Evolutionary conservation across 2,888 invertebrate genomes (phyloP).

Genomic region (Gasteruption jaculator): DNA sequence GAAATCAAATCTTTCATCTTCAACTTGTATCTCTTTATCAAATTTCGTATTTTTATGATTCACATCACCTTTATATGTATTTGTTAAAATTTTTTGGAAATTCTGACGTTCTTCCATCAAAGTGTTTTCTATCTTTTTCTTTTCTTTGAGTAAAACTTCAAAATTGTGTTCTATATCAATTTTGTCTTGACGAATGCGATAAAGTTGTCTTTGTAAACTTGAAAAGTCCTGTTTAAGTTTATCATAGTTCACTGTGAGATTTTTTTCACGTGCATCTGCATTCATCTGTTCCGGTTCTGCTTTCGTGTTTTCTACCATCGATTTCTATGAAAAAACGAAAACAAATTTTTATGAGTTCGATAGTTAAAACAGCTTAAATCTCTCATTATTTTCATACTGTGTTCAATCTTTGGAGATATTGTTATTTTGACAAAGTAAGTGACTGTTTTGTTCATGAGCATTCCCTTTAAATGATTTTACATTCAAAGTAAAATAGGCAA

Average conservation of each 20-base stretch:
- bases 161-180: not conserved
- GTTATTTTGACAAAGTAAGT: no score
- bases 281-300: not conserved
- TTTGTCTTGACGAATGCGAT: conserved; percentile 1
- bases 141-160: not conserved
- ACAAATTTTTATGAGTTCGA: no score
- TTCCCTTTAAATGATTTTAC: no score
- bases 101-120: not conserved
- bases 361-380: no score
- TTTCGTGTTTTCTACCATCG: no score
- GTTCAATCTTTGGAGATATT: no score
- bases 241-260: not conserved
- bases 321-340: no score
- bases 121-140: not conserved
- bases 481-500: no score
- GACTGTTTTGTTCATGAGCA: no score
- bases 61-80: not conserved
- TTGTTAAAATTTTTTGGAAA: no score
- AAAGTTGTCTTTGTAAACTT: not conserved
- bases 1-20: not conserved
- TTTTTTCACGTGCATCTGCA: not conserved
- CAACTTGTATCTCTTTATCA: not conserved
- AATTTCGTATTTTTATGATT: not conserved
- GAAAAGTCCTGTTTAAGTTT: not conserved
- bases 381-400: no score